phyloP scores from a whole-genome alignment of 2,113 vertebrate genomes.

The Saguinus midas region DNA sequence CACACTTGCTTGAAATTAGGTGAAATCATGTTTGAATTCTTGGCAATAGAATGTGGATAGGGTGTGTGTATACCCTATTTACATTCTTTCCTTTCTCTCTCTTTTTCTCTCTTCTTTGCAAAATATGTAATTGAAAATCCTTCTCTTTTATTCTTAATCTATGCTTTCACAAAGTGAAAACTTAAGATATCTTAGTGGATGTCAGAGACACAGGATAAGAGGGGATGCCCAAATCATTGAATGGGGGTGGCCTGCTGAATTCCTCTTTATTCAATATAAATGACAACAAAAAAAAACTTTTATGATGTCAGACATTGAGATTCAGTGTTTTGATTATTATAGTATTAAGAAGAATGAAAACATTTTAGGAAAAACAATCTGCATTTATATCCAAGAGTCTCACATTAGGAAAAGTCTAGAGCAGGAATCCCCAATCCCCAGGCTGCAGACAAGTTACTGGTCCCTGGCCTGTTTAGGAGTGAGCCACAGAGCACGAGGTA shows the following conservation, averaged over 20 bases:
- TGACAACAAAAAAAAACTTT: constrained; percentile 45
- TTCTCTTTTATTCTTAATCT: not conserved
- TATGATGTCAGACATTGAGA: not conserved
- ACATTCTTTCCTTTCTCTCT: too few relatives aligned
- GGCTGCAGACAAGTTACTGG: too few relatives aligned
- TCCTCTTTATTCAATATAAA: not conserved
- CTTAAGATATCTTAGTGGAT: not conserved
- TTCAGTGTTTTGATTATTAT: not conserved
- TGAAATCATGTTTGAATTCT: not conserved
- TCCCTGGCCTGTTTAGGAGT: too few relatives aligned
- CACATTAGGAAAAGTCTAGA: not conserved
- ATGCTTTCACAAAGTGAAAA: not conserved
- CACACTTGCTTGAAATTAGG: not conserved
- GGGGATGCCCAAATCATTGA: not conserved
- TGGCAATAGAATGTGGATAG: not conserved
- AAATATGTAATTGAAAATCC: not conserved
- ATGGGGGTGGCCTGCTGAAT: not conserved
- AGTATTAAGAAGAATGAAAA: not conserved
- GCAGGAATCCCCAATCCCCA: too few relatives aligned
- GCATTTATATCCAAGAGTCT: not conserved
- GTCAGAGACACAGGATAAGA: not conserved
- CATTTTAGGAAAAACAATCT: not conserved
- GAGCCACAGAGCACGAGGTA: too few relatives aligned
- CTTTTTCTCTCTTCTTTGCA: not conserved
- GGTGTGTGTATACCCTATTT: not conserved